These are phyloP conservation scores for Escarpia spicata DNA, from an alignment of 2,888 invertebrate genomes.

Conservation along the genomic window DNA sequence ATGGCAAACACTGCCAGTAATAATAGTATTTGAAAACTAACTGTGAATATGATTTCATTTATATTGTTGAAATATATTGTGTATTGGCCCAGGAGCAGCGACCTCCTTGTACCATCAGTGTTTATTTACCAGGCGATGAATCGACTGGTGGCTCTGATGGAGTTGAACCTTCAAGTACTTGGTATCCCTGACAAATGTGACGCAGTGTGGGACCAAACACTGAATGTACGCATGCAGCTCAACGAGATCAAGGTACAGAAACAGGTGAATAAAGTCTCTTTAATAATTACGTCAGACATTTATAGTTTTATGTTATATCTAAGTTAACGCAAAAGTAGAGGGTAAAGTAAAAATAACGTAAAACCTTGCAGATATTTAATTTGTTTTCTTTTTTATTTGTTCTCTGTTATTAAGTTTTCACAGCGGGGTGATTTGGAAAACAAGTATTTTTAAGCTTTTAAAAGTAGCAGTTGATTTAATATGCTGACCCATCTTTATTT, in stretches of 20 bases:
- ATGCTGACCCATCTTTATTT: no score
- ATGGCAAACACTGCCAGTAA: background rate
- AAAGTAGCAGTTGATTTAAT: no score
- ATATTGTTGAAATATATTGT: background rate
- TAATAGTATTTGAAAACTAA: background rate
- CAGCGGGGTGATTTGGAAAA: no score
- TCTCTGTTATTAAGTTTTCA: no score
- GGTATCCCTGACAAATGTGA: background rate
- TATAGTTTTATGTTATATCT: no score
- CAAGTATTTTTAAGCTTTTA: no score
- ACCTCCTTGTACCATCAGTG: background rate
- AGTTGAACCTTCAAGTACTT: slow-evolving; percentile 22
- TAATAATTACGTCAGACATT: no score
- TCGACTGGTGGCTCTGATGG: background rate
- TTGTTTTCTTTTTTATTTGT: no score
- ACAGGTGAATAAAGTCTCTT: background rate
- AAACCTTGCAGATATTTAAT: no score
- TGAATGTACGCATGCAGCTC: background rate
- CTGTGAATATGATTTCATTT: background rate
- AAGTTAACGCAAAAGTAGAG: no score
- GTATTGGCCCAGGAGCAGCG: background rate
- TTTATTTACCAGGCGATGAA: background rate
- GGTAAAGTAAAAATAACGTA: no score
- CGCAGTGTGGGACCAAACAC: slow-evolving; percentile 21
- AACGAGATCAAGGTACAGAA: background rate